Evolutionary conservation across 2,888 invertebrate species (phyloP).

Genomic region (Bombylius major): DNA sequence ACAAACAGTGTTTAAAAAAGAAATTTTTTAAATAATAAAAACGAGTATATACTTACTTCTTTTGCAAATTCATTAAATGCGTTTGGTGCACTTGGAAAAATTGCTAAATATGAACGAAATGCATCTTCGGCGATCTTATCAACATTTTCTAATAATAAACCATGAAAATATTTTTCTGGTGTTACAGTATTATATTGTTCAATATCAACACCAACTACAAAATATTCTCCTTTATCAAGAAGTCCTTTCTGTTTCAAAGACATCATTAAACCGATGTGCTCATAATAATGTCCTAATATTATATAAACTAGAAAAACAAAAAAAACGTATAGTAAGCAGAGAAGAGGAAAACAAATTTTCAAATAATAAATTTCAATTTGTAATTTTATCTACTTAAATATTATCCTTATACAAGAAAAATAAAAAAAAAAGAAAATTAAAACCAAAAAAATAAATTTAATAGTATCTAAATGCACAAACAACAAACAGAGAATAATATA

Average conservation of each 20-base stretch:
- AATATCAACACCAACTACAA: slow-evolving; percentile 82
- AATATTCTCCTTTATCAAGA: slow-evolving; percentile 79
- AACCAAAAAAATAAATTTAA: too few species aligned
- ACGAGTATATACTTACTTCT: slow-evolving; percentile 22
- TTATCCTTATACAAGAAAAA: too few species aligned
- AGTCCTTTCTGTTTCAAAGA: slow-evolving; percentile 72
- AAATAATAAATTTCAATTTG: too few species aligned
- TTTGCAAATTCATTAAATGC: slow-evolving; percentile 60
- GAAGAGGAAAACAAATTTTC: slow-evolving; percentile 9
- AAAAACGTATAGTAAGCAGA: slow-evolving; percentile 25
- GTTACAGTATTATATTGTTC: slow-evolving; percentile 71
- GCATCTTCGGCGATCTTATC: slow-evolving; percentile 50
- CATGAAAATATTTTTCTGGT: slow-evolving; percentile 68
- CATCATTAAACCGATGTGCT: slow-evolving; percentile 82
- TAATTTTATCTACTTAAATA: too few species aligned
- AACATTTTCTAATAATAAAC: slow-evolving; percentile 48
- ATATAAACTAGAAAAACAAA: slow-evolving; percentile 59
- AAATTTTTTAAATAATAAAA: too few species aligned
- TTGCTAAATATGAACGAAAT: slow-evolving; percentile 69
- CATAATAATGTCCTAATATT: slow-evolving; percentile 77
- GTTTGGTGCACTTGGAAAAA: slow-evolving; percentile 63
- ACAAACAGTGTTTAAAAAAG: too few species aligned
- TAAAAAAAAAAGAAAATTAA: too few species aligned
- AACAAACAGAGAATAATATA: too few species aligned
- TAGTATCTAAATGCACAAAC: too few species aligned